A percentile compares a stretch with the other conserved stretches of the same genome.
Evolutionary conservation across 2,797 vertebrate species (phyloP).

Genomic region (Premnoplex brunnescens): DNA sequence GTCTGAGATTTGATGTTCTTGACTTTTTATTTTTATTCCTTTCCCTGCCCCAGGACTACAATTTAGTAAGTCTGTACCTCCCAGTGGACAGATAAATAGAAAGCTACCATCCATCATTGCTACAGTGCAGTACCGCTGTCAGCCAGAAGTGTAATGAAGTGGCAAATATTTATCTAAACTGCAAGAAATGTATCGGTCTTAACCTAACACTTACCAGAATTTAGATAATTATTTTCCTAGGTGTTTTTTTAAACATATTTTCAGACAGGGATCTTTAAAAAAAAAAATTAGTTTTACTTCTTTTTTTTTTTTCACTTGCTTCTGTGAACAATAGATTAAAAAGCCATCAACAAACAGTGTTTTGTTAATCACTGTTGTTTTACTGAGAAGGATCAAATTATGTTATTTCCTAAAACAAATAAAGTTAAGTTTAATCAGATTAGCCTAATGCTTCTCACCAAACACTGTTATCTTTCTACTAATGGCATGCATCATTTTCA

Average conservation of each 20-base stretch:
- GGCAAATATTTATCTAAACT: slow-evolving; percentile 24
- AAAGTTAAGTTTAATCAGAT: neutral
- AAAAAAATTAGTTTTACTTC: neutral
- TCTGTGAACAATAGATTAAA: neutral
- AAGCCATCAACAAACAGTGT: neutral
- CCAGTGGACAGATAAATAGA: neutral
- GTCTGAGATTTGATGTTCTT: neutral
- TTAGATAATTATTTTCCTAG: neutral
- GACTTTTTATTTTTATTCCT: slow-evolving; percentile 24
- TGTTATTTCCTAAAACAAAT: neutral
- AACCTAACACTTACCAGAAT: neutral
- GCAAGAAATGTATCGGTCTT: neutral
- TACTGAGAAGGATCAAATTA: neutral
- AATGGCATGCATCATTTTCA: neutral
- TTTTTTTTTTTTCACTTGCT: neutral
- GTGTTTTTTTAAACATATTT: neutral
- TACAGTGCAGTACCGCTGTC: neutral
- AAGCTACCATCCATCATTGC: neutral
- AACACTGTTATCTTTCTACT: neutral
- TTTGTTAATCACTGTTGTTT: slow-evolving; percentile 2
- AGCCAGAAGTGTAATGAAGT: neutral
- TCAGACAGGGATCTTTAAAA: neutral
- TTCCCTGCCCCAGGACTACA: neutral
- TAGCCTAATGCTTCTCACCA: neutral
- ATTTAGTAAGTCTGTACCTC: slow-evolving; percentile 8